Base-by-base conservation (phyloP, 2,797 vertebrate genomes). In the Onychomys arenicola region DNA sequence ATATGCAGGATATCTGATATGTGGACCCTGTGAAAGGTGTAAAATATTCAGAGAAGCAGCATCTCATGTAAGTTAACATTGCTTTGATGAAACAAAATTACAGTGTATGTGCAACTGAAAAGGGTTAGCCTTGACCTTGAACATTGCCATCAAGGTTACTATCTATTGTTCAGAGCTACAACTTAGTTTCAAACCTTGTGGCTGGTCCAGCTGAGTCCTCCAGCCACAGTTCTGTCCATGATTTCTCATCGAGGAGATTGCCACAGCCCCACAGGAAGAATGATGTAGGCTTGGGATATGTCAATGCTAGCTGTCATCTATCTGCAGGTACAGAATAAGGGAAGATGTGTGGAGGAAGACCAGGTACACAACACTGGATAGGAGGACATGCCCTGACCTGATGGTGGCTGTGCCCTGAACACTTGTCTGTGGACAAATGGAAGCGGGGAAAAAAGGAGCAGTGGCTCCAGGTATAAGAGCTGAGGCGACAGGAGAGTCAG, bases 41-140 rank as follows among this genome's bases (percentile, higher is more conserved):
- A 75, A 87, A 88, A 49, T 83, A 32, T 89, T 82, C 34, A 88
- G 69, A 71, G 84, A 84, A 92, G 40, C 63, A 85, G 32, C 29
- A 11, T 19, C 43, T 61, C 27, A 52, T 49, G 13, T 81, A 78
- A 6, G 46, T 49, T 88, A 63, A 57, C 82, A 65, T 67, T 89
- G 13, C 49, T 91, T 93, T 57, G 34, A 2, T 82, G 67, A 93
- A 94, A 65, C 40, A 84, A 29, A 84, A 46, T 34, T 84, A 19
- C 32, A 57, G 37, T 49, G 19, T 67, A 25, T 95, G 32, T 46
- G 17, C 90, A 81, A 37, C 63, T 89, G 34, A 90, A 90, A 63
- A 52, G 91, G 46, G n/a, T 19, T 67, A 84, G 49, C 5, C 43
- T 95, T 94, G 78, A 71, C 91, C 92, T 95, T 81, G 61, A 93